Evolutionary conservation across 2,888 invertebrate species (phyloP).

Genomic region (Scaeva pyrastri): DNA sequence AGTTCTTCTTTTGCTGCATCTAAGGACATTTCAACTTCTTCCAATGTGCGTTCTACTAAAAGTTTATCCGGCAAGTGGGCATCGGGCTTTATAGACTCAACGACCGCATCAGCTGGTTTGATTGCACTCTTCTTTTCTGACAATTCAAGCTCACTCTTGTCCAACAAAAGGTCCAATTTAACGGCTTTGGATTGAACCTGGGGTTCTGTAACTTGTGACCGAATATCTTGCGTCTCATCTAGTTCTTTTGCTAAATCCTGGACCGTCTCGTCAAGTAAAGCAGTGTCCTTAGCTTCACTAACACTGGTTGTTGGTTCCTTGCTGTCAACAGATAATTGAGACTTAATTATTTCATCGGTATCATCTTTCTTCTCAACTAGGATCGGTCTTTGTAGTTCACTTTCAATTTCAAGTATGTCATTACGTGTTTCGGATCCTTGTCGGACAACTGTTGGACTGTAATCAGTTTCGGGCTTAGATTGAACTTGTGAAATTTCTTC

Average conservation of each 20-base stretch:
- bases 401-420: slow-evolving; percentile 81
- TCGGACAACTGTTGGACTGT: slow-evolving; percentile 77
- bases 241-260: neutral
- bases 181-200: slow-evolving; percentile 27
- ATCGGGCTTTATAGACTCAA: slow-evolving; percentile 51
- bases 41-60: slow-evolving; percentile 88
- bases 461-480: neutral
- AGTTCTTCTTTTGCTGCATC: slow-evolving; percentile 89
- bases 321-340: slow-evolving; percentile 68
- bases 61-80: slow-evolving; percentile 84
- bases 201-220: neutral
- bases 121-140: slow-evolving; percentile 79
- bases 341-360: neutral
- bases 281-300: slow-evolving; percentile 1
- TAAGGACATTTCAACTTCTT: slow-evolving; percentile 89
- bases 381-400: slow-evolving; percentile 35
- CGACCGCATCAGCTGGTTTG: neutral
- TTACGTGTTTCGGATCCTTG: slow-evolving; percentile 83
- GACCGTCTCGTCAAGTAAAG: neutral
- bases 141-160: slow-evolving; percentile 83
- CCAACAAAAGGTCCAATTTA: slow-evolving; percentile 80
- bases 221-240: neutral
- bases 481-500: slow-evolving; percentile 3
- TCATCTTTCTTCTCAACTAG: slow-evolving; percentile 61
- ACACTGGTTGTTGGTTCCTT: slow-evolving; percentile 6